Base-by-base conservation (phyloP, 2,113 vertebrate genomes). In the Neodon shergylaensis region DNA sequence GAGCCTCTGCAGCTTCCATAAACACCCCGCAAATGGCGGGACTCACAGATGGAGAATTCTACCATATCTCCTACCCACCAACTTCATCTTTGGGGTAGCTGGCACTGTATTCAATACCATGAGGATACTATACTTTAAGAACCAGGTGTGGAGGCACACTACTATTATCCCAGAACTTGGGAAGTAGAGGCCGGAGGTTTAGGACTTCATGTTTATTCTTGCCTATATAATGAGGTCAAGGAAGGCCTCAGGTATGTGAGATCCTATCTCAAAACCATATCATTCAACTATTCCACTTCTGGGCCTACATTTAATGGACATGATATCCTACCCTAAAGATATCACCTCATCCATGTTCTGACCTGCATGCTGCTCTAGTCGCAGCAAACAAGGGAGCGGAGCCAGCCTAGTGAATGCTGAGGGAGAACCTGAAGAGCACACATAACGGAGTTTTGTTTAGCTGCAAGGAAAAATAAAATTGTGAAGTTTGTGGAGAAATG, bases 21-120 rank as follows among this genome's bases (percentile, higher is more conserved):
- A 70, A 42, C 11, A 9, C n/a, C 17, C 7, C 0, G 9, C 26
- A 13, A 42, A 3, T 4, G 14, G 63, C 17, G 7, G 14, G 13
- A 76, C 58, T 42, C 81, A 52, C 36, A 54, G 44, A 4, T 44
- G 70, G 61, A 63, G 52, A 70, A n/a, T 63, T 39, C 12, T 9
- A 33, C 21, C 10, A 17, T 7, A 24, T 61, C 47, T 0, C 24
- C n/a, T 66, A 28, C 47, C 36, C 9, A 12, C 66, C 16, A 22
- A 14, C 68, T 39, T 58, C 72, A 54, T 85, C 58, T 13, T 9
- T 22, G 63, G 44, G 49, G 19, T 44, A 42, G n/a, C 63, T 74
- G n/a, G n/a, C 31, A 33, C 8, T 22, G 19, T 33, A 9, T 66
- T 85, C 61, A 33, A 36, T 47, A 6, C 28, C 44, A n/a, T 24